Conservation (phyloP, 2,797 vertebrate species). For the Pyrocephalus nanus region DNA sequence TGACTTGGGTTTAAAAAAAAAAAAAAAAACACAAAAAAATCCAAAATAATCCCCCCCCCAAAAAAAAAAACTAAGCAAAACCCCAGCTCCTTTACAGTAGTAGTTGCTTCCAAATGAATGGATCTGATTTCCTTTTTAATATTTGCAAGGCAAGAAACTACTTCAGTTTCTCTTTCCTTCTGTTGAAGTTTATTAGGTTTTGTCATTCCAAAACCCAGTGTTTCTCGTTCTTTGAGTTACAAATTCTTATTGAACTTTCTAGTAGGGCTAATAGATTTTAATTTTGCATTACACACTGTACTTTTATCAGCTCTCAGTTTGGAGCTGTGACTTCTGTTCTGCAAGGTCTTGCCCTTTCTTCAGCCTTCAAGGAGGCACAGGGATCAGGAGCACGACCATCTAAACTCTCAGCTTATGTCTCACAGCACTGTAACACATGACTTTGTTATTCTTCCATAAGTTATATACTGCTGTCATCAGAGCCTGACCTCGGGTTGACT, state of each 20-base stretch:
- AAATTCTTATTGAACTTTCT: slow-evolving; percentile 9
- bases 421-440: not conserved
- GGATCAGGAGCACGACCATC: not conserved
- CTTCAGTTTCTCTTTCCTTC: slow-evolving; percentile 2
- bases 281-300: not conserved
- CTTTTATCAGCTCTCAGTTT: not conserved
- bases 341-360: not conserved
- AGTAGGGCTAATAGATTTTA: not conserved
- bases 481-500: slow-evolving; percentile 18
- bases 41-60: too few species aligned
- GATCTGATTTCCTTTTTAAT: slow-evolving; percentile 38
- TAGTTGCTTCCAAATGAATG: slow-evolving; percentile 35
- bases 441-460: not conserved
- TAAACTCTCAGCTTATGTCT: not conserved
- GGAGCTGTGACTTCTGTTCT: not conserved
- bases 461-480: not conserved
- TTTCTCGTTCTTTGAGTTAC: not conserved
- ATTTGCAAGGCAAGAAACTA: slow-evolving; percentile 4
- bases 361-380: not conserved
- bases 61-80: not conserved
- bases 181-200: slow-evolving; percentile 1
- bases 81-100: not conserved
- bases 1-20: not conserved
- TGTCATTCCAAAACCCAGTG: not conserved
- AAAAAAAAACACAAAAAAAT: too few species aligned